Evolutionary conservation across 2,888 invertebrate species (phyloP).

Genomic region (Myathropa florea): DNA sequence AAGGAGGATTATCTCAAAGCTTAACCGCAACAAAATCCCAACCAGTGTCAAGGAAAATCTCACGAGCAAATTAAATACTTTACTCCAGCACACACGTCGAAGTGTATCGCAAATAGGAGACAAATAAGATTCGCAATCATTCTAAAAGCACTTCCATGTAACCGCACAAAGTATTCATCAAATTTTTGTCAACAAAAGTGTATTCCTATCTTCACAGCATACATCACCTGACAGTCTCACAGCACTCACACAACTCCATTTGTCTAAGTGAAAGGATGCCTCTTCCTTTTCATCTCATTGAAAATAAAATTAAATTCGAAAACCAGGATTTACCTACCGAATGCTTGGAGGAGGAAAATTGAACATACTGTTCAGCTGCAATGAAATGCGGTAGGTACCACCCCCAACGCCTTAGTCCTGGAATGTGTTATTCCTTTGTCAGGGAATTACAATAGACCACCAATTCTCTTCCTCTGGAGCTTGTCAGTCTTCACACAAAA

Average conservation of each 20-base stretch:
- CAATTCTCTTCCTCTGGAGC: neutral
- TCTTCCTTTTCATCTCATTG: neutral
- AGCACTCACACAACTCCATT: neutral
- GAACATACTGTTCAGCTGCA: neutral
- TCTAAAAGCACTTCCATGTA: neutral
- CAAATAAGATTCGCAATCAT: neutral
- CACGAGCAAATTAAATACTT: neutral
- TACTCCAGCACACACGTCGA: neutral
- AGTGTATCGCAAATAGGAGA: neutral
- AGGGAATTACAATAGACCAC: neutral
- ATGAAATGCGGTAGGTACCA: neutral
- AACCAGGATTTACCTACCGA: neutral
- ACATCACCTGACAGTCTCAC: neutral
- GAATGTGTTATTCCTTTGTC: neutral
- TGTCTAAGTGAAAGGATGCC: neutral
- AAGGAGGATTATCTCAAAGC: neutral
- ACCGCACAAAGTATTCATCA: neutral
- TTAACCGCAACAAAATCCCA: neutral
- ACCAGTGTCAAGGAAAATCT: neutral
- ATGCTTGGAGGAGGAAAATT: neutral
- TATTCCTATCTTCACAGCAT: neutral
- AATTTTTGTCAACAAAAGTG: neutral
- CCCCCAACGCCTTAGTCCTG: neutral
- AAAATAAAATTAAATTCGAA: neutral
- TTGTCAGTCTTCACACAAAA: too few relatives aligned